Base-by-base conservation (phyloP, 23 tunicate species). In the Trididemnum nubilum region DNA sequence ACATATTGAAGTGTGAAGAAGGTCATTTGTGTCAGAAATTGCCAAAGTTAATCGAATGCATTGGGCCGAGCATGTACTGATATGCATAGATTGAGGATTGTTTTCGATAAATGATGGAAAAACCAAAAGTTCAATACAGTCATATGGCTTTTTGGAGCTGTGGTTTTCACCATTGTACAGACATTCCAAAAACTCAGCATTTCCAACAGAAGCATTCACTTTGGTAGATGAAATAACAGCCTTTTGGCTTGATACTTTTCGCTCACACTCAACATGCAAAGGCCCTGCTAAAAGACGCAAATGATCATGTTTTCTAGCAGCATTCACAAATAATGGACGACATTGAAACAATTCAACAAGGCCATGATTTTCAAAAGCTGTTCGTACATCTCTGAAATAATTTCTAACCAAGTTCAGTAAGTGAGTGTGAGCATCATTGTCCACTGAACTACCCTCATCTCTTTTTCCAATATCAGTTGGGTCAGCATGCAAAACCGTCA, bases 171-270 rank as follows among this genome's bases (percentile, higher is more conserved):
- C 81, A 54, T 67, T 61, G 59, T 65, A 36, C 66, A 90, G 44
- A 64, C 96, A 79, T 50, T 90, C 96, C 31, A 81, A 33, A 0
- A 90, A 31, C 33, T 84, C 82, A 35, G 73, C 65, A 36, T 85
- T 51, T 1, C 96, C 96, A 3, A 90, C 33, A 0, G 89, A 85
- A 15, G 67, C 77, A 37, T 64, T 27, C 12, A 80, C 61, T 18
- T 73, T 64, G 0, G 74, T 75, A 19, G 38, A 28, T 27, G 65
- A 32, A 25, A 73, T 27, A 40, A 27, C 31, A 25, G 83, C 66
- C 39, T 40, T 32, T 77, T 74, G 81, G 23, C 15, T 36, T 1
- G 40, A 34, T 9, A 24, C n/a, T 71, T 73, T 25, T 73, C 72
- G 51, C 36, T 72, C 80, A 33, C 54, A 59, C 18, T 79, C 82